These are phyloP conservation scores for Argyrosomus japonicus DNA, from an alignment of 2,113 vertebrate species.

Conservation along the genomic window DNA sequence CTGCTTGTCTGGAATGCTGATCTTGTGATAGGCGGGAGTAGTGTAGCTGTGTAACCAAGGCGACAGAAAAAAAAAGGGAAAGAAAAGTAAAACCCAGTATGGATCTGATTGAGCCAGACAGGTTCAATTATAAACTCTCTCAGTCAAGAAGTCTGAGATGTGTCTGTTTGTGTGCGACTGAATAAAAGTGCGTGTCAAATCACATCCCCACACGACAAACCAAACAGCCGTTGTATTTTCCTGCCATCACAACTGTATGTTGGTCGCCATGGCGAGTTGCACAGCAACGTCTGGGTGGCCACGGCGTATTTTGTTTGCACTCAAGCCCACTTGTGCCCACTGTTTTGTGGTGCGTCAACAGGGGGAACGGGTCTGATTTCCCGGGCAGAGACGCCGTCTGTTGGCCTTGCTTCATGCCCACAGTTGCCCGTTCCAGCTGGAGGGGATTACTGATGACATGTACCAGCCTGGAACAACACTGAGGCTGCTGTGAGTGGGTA, in stretches of 20 bases:
- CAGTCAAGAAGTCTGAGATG: conserved; percentile 12
- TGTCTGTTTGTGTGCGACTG: conserved; percentile 28
- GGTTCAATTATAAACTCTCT: conserved; percentile 42
- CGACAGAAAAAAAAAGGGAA: background rate
- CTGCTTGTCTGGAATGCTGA: conserved; percentile 59
- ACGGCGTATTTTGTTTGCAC: conserved; percentile 53
- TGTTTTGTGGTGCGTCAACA: conserved; percentile 44
- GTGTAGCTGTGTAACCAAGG: conserved; percentile 46
- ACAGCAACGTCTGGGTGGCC: conserved; percentile 64
- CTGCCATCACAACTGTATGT: conserved; percentile 53
- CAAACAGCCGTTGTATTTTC: conserved; percentile 50
- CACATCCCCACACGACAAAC: conserved; percentile 30
- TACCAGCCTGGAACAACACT: conserved; percentile 70
- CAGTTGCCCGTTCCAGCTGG: conserved; percentile 72
- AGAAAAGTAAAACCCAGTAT: background rate
- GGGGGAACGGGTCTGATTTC: conserved; percentile 36
- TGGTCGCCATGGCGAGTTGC: conserved; percentile 69
- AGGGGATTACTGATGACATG: conserved; percentile 76
- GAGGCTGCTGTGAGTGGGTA: conserved; percentile 62
- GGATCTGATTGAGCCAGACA: conserved; percentile 51
- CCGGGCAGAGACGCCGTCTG: conserved; percentile 43
- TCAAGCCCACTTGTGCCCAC: conserved; percentile 38
- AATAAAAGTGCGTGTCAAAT: conserved; percentile 45
- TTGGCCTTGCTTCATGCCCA: conserved; percentile 35
- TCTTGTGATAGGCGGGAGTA: conserved; percentile 49